phyloP scores from a whole-genome alignment of 2,113 vertebrate genomes.

The Numida meleagris region DNA sequence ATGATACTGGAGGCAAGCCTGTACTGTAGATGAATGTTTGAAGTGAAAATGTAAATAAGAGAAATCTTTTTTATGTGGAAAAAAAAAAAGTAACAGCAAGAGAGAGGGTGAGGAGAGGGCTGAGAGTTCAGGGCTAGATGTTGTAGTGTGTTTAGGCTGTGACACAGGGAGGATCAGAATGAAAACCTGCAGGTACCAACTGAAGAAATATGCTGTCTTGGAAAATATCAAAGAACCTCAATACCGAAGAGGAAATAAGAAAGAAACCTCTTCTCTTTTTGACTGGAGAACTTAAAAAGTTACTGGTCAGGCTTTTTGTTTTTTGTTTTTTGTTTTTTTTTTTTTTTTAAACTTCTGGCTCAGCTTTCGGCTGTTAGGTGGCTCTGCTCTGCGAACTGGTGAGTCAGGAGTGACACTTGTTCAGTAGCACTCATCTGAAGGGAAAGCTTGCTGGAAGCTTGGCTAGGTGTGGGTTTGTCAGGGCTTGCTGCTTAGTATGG shows the following conservation, averaged over 20 bases:
- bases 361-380: not conserved
- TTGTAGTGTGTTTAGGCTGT: not conserved
- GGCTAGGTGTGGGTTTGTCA: rapidly evolving
- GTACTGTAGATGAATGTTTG: not conserved
- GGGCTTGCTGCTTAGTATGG: not conserved
- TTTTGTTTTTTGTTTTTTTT: too few relatives aligned
- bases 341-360: not conserved
- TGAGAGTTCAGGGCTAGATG: not conserved
- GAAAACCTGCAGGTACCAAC: not conserved
- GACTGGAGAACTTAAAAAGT: not conserved
- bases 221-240: not conserved
- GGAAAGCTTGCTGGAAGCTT: not conserved
- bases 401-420: not conserved
- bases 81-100: not conserved
- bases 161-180: not conserved
- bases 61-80: not conserved
- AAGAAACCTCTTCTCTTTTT: not conserved
- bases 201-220: not conserved
- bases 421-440: not conserved
- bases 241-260: not conserved
- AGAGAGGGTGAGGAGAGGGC: not conserved
- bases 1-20: not conserved
- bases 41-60: not conserved
- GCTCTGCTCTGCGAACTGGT: not conserved
- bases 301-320: not conserved